Evolutionary conservation across 2,113 vertebrate genomes (phyloP), one percentile per base, ranked within the genome.

Genomic region (Mustelus asterias): DNA sequence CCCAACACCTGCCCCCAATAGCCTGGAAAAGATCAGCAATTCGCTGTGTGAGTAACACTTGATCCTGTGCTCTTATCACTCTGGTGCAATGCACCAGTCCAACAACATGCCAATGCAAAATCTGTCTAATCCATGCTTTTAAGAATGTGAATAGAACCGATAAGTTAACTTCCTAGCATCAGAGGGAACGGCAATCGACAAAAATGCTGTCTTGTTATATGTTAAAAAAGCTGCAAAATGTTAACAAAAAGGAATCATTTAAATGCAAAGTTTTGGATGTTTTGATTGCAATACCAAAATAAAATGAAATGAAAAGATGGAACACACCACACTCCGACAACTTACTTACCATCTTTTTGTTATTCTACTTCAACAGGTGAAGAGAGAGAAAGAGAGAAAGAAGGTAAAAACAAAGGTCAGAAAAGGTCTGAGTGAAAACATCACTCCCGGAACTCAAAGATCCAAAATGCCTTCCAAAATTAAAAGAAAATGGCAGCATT

Each of bases 331-430:
- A 98, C 97, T 94, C 96, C 96, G 97, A 96, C 97, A 98, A 98
- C 98, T 97, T 98, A 99, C 99, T 99, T 99, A 99, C 99, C 99
- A 99, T 99, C 98, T 98, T 99, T 98, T 99, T 98, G 97, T 98
- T 98, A 98, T 98, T 99, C 99, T 99, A 99, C 98, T 98, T 99
- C 98, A 99, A 98, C 98, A 97, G 97, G 97, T 98, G 98, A 98
- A 98, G 97, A 93, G 97, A 98, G 76, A 80, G 76, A 93, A 20
- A 98, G 97, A 97, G 97, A 96, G 96, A 72, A 69, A 98, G 97
- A 98, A 98, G 97, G 98, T 97, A 98, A 97, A 98, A 98, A 97
- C 97, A 98, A 98, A 97, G 98, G 97, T 98, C 98, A 98, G 97
- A 98, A 97, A 98, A 98, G 97, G 97, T 96, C 97, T 96, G 96